Conservation (phyloP, 2,797 vertebrate genomes). For the Propithecus deckenii region DNA sequence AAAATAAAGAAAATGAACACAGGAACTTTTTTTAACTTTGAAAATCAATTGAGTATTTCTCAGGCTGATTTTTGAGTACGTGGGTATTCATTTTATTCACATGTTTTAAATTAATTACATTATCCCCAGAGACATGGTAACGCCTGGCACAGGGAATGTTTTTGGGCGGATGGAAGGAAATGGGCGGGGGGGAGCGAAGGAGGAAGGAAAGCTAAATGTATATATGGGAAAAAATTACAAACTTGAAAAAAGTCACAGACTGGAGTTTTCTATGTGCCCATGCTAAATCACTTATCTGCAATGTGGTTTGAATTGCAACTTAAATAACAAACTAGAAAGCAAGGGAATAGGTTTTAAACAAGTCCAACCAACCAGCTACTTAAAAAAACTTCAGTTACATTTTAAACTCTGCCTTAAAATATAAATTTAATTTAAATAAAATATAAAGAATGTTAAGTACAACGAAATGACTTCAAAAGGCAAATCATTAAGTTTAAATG, state of each 20-base stretch:
- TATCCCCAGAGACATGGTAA: background rate
- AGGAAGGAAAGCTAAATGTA: background rate
- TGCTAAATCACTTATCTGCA: background rate
- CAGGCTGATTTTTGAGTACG: background rate
- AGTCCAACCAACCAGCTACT: too few species aligned
- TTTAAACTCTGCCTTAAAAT: background rate
- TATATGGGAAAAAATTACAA: background rate
- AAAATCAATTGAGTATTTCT: background rate
- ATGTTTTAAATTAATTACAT: background rate
- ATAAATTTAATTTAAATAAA: background rate
- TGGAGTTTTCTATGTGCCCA: background rate
- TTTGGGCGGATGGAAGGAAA: too few species aligned
- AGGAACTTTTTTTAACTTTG: background rate
- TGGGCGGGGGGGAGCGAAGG: too few species aligned
- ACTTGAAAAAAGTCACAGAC: background rate
- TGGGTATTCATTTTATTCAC: background rate
- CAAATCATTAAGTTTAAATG: background rate
- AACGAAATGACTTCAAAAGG: background rate
- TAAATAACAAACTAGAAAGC: background rate
- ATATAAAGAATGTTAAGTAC: background rate
- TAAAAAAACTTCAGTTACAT: background rate
- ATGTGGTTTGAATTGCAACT: background rate
- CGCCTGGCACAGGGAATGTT: background rate
- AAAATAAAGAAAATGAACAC: background rate
- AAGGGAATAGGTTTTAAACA: background rate